Conservation (phyloP, 2,113 vertebrate genomes). For the Myiopsitta monachus region DNA sequence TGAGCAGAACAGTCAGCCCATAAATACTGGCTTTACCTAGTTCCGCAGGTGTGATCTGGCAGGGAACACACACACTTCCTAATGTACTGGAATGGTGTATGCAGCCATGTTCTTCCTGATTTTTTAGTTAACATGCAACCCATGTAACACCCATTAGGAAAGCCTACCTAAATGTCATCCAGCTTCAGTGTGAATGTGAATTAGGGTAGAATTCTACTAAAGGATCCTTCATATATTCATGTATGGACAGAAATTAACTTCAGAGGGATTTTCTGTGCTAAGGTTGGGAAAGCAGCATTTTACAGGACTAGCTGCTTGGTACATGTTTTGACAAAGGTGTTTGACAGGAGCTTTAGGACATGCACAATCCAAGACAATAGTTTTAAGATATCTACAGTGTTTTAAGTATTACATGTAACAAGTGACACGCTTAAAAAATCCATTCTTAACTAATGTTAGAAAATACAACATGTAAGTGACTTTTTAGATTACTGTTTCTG, state of each 20-base stretch:
- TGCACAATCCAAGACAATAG: background rate
- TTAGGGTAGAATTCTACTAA: background rate
- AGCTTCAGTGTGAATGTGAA: background rate
- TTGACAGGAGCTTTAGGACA: background rate
- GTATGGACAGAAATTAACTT: background rate
- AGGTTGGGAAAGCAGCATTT: background rate
- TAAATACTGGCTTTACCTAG: background rate
- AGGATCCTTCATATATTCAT: background rate
- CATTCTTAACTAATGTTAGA: background rate
- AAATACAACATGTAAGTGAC: background rate
- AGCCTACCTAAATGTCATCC: background rate
- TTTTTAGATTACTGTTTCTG: background rate
- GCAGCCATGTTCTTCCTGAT: background rate
- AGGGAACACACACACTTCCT: background rate
- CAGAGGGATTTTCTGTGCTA: background rate
- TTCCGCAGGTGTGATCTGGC: background rate
- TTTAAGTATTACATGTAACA: background rate
- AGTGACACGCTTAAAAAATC: background rate
- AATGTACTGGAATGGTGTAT: accelerated
- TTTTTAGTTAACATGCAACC: background rate
- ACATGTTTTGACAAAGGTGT: background rate
- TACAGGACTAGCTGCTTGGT: background rate
- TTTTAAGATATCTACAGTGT: background rate
- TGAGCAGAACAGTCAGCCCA: background rate
- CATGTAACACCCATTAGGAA: background rate